Base-by-base conservation (phyloP, 2,888 invertebrate genomes). In the Resseliella maxima region DNA sequence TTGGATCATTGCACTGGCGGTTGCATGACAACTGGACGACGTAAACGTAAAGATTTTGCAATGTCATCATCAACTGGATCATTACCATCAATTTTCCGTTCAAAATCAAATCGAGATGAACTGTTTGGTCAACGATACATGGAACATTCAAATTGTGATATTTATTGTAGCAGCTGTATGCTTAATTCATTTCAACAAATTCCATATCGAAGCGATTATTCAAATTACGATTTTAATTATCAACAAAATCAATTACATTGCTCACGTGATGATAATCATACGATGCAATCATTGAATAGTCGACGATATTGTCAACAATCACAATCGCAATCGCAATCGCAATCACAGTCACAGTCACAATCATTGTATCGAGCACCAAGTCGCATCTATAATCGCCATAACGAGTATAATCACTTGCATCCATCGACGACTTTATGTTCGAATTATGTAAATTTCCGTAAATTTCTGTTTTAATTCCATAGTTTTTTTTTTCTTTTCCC, bases 371-470 rank as follows among this genome's bases (percentile, higher is more conserved):
- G 86, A 86, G 86, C 86, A 86, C 46, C n/a, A 21, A 87, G 87
- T 12, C 86, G 88, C 24, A 87, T 88, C 35, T 88, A 87, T 45
- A 86, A 87, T 31, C 87, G 86, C 87, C 88, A 88, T 87, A 87
- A 87, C 31, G 45, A 85, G 38, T 31, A 45, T 27, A 85, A 85
- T 45, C 41, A 85, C 41, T 41, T 45, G 18, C 41, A 85, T 85
- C 45, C 85, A 85, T 45, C 85, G 31, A 12, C 85, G 31, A 45
- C 85, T 85, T 85, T 85, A 85, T 45, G 85, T 85, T 41, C 85
- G 45, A 85, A 85, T 85, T 85, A 85, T 85, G 41, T n/a, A 83
- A 86, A 85, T 83, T 83, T 83, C 24, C 83, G 38, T 83, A 36
- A 83, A 83, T 83, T 83, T 83, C 83, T 21, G 35, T 31, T 83